phyloP scores from a whole-genome alignment of 2,888 invertebrate species.

The Cremastinae sp. region DNA sequence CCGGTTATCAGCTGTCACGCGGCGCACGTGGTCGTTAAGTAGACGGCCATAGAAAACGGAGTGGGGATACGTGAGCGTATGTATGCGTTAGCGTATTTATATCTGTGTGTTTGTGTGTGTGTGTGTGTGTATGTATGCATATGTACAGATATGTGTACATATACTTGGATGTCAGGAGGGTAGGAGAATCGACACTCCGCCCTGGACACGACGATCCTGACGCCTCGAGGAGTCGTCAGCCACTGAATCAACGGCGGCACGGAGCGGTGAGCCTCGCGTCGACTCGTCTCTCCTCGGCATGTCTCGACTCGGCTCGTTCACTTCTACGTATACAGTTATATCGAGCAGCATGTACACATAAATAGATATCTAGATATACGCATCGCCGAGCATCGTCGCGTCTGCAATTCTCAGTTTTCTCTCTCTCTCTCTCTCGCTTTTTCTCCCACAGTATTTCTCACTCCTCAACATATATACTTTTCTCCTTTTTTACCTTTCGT shows the following conservation, averaged over 20 bases:
- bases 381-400: conserved; percentile 30
- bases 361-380: conserved; percentile 10
- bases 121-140: not conserved
- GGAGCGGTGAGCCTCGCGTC: conserved; percentile 70
- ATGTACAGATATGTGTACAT: conserved; percentile 15
- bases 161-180: conserved; percentile 6
- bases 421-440: conserved; percentile 29
- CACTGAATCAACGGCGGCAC: conserved; percentile 71
- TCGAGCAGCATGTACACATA: not conserved
- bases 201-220: conserved; percentile 81
- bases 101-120: not conserved
- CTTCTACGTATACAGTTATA: conserved; percentile 66
- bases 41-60: conserved; percentile 84
- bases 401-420: conserved; percentile 49
- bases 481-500: conserved; percentile 36
- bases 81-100: not conserved
- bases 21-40: conserved; percentile 80
- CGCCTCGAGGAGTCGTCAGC: conserved; percentile 77
- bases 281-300: conserved; percentile 82
- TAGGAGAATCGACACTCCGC: conserved; percentile 80
- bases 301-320: conserved; percentile 79
- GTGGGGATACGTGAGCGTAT: conserved; percentile 81
- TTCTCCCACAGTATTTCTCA: conserved; percentile 20
- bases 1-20: conserved; percentile 71
- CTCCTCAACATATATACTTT: conserved; percentile 79